Base-by-base conservation (phyloP, 2,888 invertebrate species). In the Latrodectus hesperus region DNA sequence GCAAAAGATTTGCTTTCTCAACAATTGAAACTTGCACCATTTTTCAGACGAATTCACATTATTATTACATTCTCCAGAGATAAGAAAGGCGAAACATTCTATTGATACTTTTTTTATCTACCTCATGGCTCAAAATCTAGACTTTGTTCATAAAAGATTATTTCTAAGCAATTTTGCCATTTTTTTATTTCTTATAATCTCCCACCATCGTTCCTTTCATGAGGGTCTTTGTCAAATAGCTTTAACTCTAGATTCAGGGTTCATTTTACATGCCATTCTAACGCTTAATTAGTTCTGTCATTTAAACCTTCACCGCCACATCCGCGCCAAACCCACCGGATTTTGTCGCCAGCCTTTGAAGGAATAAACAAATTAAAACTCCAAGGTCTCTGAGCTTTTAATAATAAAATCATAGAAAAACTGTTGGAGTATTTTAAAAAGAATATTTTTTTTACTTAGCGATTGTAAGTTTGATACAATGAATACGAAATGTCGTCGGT, bases 221-320 rank as follows among this genome's bases (percentile, higher is more conserved):
- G n/a, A n/a, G n/a, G 55, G 14, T n/a, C n/a, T 60, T 60, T 60
- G 60, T 60, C 60, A 60, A 6, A 60, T 60, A 60, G 60, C 60
- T 60, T 60, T 60, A 60, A 60, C 60, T 60, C n/a, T 12, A n/a
- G 60, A 60, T 60, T 52, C 52, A 26, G 55, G 22, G 17, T 38
- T 6, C 64, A 38, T 17, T 67, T 76, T 65, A 67, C 17, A 51
- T 51, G 67, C 80, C 52, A 65, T 65, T 73, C 73, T 49, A 80
- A 60, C 72, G 65, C 65, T 73, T 80, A 80, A 80, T 80, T 80
- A 80, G 72, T 64, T 71, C 72, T 60, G 80, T 72, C 72, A 80
- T 80, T 73, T 80, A 52, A 72, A 80, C 64, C 64, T 77, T 52
- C 22, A 67, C 78, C 17, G 14, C 26, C 51, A n/a, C n/a, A 11